Conservation (phyloP, 2,113 vertebrate genomes). For the Phalacrocorax aristotelis region DNA sequence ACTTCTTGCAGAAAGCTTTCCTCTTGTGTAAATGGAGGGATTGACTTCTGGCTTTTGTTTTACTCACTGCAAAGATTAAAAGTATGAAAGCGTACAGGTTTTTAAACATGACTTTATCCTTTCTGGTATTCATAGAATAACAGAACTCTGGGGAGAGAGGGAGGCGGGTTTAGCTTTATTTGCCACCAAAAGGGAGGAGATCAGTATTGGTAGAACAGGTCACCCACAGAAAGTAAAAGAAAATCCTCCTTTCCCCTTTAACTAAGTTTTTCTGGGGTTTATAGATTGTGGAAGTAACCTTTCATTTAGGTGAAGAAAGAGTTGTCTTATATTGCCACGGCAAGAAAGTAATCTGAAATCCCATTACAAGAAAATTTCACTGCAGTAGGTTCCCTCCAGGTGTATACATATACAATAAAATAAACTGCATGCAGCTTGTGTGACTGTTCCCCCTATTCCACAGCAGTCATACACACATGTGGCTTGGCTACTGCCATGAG, state of each 20-base stretch:
- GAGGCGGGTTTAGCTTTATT: not conserved
- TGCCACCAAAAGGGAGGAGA: not conserved
- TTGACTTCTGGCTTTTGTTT: not conserved
- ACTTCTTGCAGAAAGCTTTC: not conserved
- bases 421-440: fast-evolving
- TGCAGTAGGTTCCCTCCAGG: not conserved
- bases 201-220: not conserved
- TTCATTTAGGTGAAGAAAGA: not conserved
- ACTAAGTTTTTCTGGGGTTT: not conserved
- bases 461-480: fast-evolving
- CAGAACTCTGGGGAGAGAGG: not conserved
- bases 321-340: not conserved
- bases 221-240: not conserved
- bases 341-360: not conserved
- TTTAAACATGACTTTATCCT: not conserved
- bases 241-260: not conserved
- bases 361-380: not conserved
- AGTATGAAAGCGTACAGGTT: not conserved
- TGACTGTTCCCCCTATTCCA: not conserved
- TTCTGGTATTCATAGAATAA: not conserved
- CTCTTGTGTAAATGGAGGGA: not conserved
- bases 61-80: not conserved
- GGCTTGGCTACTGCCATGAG: not conserved
- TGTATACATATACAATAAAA: not conserved
- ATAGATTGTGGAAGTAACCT: not conserved